Evolutionary conservation across 2,113 vertebrate genomes (phyloP).

Genomic region (Phyllostomus hastatus): DNA sequence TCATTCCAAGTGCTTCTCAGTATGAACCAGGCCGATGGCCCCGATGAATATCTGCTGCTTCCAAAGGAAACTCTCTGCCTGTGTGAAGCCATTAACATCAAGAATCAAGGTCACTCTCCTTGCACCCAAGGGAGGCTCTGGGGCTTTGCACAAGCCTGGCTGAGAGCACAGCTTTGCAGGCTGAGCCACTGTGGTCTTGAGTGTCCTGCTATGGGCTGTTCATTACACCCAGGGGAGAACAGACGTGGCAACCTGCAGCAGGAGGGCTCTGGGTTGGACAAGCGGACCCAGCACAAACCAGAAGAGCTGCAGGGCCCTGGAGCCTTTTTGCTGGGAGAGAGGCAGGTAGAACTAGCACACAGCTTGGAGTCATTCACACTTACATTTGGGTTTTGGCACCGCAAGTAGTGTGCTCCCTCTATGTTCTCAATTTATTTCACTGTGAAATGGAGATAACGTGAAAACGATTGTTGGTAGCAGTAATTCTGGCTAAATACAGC

Average conservation of each 20-base stretch:
- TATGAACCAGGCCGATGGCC: constrained; percentile 53
- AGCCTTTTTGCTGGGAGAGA: neutral
- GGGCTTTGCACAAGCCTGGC: neutral
- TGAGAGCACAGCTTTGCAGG: neutral
- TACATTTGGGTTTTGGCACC: neutral
- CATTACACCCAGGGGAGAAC: neutral
- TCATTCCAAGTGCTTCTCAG: constrained; percentile 70
- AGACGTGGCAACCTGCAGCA: neutral
- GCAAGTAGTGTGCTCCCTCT: neutral
- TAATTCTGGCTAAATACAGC: neutral
- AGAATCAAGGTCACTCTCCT: constrained; percentile 5
- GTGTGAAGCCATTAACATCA: constrained; percentile 26
- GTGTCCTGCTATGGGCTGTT: neutral
- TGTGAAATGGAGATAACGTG: neutral
- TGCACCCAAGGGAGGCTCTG: neutral
- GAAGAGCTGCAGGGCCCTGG: neutral
- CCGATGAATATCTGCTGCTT: constrained; percentile 64
- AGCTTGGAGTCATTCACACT: neutral
- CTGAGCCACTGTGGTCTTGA: neutral
- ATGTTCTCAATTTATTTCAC: neutral
- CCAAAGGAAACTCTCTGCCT: constrained; percentile 52
- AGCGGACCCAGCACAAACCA: neutral
- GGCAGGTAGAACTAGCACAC: accelerated
- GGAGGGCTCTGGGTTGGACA: neutral
- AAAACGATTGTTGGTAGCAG: neutral